Evolutionary conservation across 2,888 invertebrate species (phyloP).

Genomic region (Synanthedon vespiformis): DNA sequence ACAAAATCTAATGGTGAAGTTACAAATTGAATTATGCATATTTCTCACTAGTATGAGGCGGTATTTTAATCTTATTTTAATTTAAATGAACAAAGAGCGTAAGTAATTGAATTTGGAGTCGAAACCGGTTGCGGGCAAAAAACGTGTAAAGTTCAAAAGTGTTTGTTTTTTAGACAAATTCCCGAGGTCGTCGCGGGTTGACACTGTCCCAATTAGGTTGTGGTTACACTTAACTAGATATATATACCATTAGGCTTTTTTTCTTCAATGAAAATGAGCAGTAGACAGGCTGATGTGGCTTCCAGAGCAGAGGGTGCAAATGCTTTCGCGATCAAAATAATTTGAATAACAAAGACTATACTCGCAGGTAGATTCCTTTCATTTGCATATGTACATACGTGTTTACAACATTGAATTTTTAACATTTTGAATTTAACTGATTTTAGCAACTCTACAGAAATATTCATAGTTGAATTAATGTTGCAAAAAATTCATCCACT

Average conservation of each 20-base stretch:
- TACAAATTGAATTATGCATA: background rate
- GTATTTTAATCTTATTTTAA: slow-evolving; percentile 8
- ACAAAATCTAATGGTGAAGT: background rate
- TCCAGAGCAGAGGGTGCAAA: background rate
- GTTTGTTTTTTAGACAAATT: slow-evolving; percentile 38
- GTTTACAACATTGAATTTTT: no score
- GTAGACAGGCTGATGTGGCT: no score
- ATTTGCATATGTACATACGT: no score
- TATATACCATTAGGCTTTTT: background rate
- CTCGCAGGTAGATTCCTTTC: background rate
- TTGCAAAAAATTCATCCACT: no score
- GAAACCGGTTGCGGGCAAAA: slow-evolving; percentile 34
- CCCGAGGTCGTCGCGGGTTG: slow-evolving; percentile 42
- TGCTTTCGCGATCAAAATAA: background rate
- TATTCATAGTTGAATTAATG: no score
- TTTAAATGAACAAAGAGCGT: slow-evolving; percentile 22
- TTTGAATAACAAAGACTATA: background rate
- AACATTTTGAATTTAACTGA: no score
- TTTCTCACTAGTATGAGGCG: background rate
- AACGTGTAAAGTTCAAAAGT: slow-evolving; percentile 45
- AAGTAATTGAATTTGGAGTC: slow-evolving; percentile 30
- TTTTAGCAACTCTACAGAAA: no score
- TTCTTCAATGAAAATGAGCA: no score
- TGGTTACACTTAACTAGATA: slow-evolving; percentile 11
- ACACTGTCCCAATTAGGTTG: slow-evolving; percentile 22